Conservation (phyloP, 2,113 vertebrate genomes). For the Balaeniceps rex region DNA sequence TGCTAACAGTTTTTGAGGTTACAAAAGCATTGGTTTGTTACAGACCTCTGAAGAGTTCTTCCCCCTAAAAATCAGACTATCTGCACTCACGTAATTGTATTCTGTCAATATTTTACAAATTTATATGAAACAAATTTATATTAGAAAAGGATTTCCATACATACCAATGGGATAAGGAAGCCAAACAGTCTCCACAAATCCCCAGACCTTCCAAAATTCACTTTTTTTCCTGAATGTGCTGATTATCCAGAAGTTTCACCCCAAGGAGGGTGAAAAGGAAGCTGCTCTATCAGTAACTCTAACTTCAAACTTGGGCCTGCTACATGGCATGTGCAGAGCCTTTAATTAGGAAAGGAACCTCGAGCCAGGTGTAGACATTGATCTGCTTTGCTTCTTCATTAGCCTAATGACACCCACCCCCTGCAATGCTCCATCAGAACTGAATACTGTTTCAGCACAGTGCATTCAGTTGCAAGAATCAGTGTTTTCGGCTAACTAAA, state of each 20-base stretch:
- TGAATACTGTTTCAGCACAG: background rate
- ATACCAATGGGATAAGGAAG: accelerated
- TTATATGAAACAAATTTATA: background rate
- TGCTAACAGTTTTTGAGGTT: background rate
- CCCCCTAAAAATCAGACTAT: background rate
- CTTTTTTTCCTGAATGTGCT: background rate
- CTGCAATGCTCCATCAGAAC: background rate
- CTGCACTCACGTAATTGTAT: accelerated
- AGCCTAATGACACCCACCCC: background rate
- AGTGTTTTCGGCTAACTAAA: background rate
- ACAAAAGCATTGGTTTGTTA: background rate
- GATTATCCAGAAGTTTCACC: background rate
- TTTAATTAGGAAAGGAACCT: background rate
- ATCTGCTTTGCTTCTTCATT: background rate
- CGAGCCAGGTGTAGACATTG: background rate
- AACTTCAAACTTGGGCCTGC: background rate
- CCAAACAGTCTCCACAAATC: background rate
- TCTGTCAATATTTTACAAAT: background rate
- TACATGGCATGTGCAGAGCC: accelerated
- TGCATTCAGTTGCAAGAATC: background rate
- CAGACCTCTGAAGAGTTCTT: background rate
- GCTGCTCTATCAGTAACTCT: accelerated
- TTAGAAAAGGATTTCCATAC: background rate
- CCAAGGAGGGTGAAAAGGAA: background rate
- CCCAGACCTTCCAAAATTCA: background rate